Conservation (phyloP, 1,140 invertebrate genomes). For the Ganaspis sp. region DNA sequence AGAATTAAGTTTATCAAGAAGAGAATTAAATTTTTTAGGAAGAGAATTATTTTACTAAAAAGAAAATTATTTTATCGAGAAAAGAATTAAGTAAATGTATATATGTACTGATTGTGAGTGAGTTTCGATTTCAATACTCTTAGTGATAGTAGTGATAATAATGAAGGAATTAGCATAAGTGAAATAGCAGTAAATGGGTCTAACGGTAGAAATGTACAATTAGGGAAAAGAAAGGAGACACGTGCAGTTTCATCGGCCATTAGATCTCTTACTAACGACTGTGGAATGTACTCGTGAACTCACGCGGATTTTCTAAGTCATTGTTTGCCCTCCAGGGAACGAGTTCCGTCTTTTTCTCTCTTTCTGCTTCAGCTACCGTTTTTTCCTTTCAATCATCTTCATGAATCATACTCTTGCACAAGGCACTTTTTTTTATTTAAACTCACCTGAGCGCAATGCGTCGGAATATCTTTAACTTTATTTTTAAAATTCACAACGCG, state of each 20-base stretch:
- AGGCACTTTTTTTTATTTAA: too few species aligned
- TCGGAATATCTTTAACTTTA: neutral
- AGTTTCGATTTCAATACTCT: neutral
- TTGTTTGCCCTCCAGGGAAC: slow-evolving; percentile 14
- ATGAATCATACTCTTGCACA: slow-evolving; percentile 11
- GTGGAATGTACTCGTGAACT: slow-evolving; percentile 10
- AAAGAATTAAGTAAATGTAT: too few species aligned
- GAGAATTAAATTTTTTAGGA: too few species aligned
- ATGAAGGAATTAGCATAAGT: neutral
- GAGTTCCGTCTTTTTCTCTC: slow-evolving; percentile 13
- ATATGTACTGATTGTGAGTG: too few species aligned
- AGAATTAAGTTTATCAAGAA: too few species aligned
- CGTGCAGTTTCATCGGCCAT: neutral
- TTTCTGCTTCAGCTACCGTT: neutral
- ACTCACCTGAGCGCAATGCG: neutral
- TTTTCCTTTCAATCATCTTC: slow-evolving; percentile 6
- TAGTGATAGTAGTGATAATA: neutral
- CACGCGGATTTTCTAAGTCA: slow-evolving; percentile 16
- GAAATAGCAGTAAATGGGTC: neutral
- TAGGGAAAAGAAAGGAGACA: slow-evolving; percentile 13
- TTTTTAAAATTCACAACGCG: neutral
- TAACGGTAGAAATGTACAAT: slow-evolving; percentile 6
- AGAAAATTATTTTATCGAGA: too few species aligned
- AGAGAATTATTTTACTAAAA: too few species aligned
- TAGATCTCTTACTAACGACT: slow-evolving; percentile 22